A percentile compares a stretch with the other conserved stretches of the same genome.
Conservation (phyloP, 1,140 invertebrate genomes). For the Rhynchophorus ferrugineus region DNA sequence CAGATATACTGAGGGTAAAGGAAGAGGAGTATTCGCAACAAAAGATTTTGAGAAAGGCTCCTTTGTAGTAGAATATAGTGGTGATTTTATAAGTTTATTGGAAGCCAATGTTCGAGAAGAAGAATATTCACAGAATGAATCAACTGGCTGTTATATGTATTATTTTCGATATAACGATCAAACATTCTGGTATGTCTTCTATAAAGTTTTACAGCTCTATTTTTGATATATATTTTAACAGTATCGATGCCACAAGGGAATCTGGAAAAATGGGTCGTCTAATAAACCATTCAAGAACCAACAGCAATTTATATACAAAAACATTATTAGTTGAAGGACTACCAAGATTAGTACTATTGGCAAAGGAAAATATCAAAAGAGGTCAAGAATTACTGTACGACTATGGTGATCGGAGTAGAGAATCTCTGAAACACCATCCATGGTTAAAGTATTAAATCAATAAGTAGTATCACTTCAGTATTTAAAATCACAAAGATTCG, state of each 20-base stretch:
- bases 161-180: slow-evolving; percentile 89
- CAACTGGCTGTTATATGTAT: slow-evolving; percentile 98
- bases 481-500: no score
- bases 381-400: slow-evolving; percentile 95
- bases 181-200: slow-evolving; percentile 78
- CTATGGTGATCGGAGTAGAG: slow-evolving; percentile 92
- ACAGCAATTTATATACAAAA: slow-evolving; percentile 85
- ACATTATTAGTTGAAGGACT: slow-evolving; percentile 66
- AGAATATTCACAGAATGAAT: slow-evolving; percentile 77
- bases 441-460: slow-evolving; percentile 75
- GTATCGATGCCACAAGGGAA: slow-evolving; percentile 95
- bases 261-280: slow-evolving; percentile 80
- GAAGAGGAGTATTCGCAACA: slow-evolving; percentile 69
- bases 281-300: slow-evolving; percentile 86
- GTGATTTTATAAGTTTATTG: slow-evolving; percentile 78
- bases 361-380: slow-evolving; percentile 75
- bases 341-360: slow-evolving; percentile 84
- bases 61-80: slow-evolving; percentile 95
- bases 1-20: slow-evolving; percentile 60
- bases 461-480: no score
- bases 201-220: background rate
- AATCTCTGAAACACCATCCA: slow-evolving; percentile 82
- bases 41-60: slow-evolving; percentile 75
- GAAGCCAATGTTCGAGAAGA: slow-evolving; percentile 79
- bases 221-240: slow-evolving; percentile 12